Evolutionary conservation across 2,797 vertebrate species (phyloP).

Genomic region (Paedocypris micromegethes): DNA sequence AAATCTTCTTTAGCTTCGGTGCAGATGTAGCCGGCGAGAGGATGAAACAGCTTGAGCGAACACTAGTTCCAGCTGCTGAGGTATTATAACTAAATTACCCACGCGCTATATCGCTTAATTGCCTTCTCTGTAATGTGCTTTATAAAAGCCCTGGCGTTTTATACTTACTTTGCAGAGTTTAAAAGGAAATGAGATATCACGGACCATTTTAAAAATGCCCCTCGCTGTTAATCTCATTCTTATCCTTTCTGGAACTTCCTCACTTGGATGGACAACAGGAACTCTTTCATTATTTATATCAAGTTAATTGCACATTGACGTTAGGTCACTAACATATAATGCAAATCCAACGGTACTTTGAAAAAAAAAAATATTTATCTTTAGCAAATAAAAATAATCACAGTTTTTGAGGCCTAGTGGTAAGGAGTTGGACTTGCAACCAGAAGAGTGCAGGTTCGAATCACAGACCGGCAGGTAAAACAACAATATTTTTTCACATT

Average conservation of each 20-base stretch:
- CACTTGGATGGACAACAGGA: conserved; percentile 69
- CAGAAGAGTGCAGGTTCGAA: too few species aligned
- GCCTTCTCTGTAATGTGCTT: conserved; percentile 76
- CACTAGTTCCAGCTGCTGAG: conserved; percentile 68
- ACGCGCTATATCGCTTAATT: conserved; percentile 74
- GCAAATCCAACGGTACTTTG: too few species aligned
- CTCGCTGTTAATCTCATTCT: conserved; percentile 29
- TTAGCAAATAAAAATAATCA: too few species aligned
- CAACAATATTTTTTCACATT: too few species aligned
- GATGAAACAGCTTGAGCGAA: conserved; percentile 71
- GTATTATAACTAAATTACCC: conserved; percentile 77
- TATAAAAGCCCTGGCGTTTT: conserved; percentile 62
- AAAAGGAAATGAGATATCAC: conserved; percentile 61
- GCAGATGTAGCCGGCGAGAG: conserved; percentile 70
- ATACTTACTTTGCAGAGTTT: conserved; percentile 67
- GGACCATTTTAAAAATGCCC: conserved; percentile 67
- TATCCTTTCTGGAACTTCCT: conserved; percentile 39
- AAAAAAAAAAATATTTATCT: too few species aligned
- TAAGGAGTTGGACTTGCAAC: too few species aligned
- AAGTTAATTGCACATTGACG: too few species aligned
- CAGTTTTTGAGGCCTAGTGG: too few species aligned
- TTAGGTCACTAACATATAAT: too few species aligned
- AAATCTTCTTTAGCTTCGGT: conserved; percentile 66
- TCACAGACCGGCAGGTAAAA: too few species aligned
- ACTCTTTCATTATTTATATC: conserved; percentile 65